phyloP scores from a whole-genome alignment of 1,140 invertebrate species.

The Megathymus violae region DNA sequence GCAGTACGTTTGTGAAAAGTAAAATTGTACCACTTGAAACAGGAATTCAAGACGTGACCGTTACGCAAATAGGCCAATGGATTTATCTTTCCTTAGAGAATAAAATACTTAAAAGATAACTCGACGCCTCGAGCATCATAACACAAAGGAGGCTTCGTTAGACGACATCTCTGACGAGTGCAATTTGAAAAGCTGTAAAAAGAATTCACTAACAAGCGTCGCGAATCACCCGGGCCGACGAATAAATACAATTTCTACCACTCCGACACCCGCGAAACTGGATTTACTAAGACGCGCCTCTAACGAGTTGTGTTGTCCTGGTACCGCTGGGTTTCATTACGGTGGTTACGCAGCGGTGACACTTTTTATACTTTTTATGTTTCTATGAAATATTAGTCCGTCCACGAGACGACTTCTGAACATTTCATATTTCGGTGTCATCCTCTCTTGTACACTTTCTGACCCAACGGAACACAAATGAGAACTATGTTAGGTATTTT shows the following conservation, averaged over 20 bases:
- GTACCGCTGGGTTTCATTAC: conserved; percentile 26
- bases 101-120: conserved; percentile 25
- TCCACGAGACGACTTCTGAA: not conserved
- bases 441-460: too few species aligned
- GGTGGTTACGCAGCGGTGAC: not conserved
- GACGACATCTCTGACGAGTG: conserved; percentile 43
- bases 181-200: conserved; percentile 60
- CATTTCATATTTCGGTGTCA: too few species aligned
- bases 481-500: too few species aligned
- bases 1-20: too few species aligned
- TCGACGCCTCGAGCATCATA: conserved; percentile 19
- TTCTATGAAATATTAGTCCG: not conserved
- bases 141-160: conserved; percentile 58
- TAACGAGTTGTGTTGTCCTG: conserved; percentile 43
- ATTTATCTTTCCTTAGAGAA: conserved; percentile 1
- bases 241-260: conserved; percentile 52
- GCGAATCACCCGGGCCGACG: conserved; percentile 42
- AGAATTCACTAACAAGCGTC: conserved; percentile 56
- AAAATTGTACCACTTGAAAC: not conserved
- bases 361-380: conserved; percentile 18
- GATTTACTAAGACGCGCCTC: conserved; percentile 28
- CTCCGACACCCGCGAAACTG: conserved; percentile 17
- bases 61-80: conserved; percentile 13
- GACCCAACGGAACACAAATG: too few species aligned
- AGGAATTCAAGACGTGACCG: not conserved